phyloP scores from a whole-genome alignment of 2,113 vertebrate genomes.

The Chlamydotis undulata region DNA sequence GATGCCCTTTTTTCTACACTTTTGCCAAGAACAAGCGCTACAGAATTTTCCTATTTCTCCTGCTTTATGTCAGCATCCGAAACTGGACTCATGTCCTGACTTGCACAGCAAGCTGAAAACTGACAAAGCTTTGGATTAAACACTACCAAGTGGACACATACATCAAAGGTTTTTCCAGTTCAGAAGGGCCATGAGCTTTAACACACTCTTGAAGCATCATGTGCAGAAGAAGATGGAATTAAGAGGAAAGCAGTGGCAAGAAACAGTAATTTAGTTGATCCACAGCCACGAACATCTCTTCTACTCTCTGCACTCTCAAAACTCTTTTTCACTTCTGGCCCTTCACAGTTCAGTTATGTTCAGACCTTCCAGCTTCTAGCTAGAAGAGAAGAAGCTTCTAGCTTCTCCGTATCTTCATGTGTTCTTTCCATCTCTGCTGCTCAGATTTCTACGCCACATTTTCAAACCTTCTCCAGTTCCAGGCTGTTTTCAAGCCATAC shows the following conservation, averaged over 20 bases:
- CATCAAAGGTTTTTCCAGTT: neutral
- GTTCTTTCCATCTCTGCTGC: neutral
- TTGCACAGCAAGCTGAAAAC: neutral
- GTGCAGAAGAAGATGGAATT: neutral
- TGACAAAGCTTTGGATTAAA: neutral
- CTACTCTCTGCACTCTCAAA: neutral
- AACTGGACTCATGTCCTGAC: neutral
- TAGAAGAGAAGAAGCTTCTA: no score
- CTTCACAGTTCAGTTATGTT: neutral
- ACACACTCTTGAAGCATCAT: no score
- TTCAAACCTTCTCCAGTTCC: neutral
- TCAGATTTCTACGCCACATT: neutral
- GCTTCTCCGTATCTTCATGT: fast-evolving
- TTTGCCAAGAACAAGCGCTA: neutral
- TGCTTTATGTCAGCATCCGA: neutral
- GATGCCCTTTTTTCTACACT: neutral
- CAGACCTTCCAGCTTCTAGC: neutral
- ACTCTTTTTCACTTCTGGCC: neutral
- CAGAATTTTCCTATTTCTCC: neutral
- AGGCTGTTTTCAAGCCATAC: neutral
- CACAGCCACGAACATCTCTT: neutral
- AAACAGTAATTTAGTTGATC: neutral
- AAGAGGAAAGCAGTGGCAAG: neutral
- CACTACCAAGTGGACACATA: neutral
- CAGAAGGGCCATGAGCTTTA: neutral